A percentile compares a stretch with the other conserved stretches of the same genome.
Evolutionary conservation across 2,113 vertebrate genomes (phyloP).

Genomic region (Aegithalos caudatus): DNA sequence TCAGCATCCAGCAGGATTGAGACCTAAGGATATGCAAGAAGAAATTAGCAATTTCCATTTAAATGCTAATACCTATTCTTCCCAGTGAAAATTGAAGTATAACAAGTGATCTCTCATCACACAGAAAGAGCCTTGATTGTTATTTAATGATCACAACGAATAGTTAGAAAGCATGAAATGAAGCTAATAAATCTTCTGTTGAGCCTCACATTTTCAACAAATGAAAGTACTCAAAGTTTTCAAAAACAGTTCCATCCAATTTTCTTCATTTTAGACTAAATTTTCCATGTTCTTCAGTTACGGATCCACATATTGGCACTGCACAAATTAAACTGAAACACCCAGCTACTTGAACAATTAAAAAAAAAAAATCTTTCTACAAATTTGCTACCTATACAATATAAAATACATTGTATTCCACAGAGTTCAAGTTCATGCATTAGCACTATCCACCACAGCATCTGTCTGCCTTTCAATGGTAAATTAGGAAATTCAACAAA

Average conservation of each 20-base stretch:
- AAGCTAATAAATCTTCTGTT: constrained; percentile 46
- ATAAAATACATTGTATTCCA: not conserved
- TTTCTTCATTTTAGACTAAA: not conserved
- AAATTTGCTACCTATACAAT: not conserved
- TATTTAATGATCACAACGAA: constrained; percentile 19
- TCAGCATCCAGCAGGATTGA: not conserved
- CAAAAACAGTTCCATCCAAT: not conserved
- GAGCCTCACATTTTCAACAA: not conserved
- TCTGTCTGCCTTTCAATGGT: not conserved
- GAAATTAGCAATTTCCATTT: constrained; percentile 26
- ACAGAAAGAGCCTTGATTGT: constrained; percentile 16
- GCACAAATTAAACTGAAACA: not conserved
- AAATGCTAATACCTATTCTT: constrained; percentile 40
- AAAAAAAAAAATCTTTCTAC: too few relatives aligned
- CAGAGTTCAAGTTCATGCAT: not conserved
- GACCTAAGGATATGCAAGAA: not conserved
- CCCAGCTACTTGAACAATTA: not conserved
- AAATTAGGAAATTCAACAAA: not conserved
- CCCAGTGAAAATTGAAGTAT: not conserved
- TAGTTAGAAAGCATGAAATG: constrained; percentile 34
- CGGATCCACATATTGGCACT: not conserved
- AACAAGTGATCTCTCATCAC: constrained; percentile 6
- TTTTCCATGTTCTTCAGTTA: not conserved
- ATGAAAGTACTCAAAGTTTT: not conserved
- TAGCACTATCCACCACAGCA: not conserved